Base-by-base conservation (phyloP, 2,797 vertebrate species). In the Sebastes vulpes region DNA sequence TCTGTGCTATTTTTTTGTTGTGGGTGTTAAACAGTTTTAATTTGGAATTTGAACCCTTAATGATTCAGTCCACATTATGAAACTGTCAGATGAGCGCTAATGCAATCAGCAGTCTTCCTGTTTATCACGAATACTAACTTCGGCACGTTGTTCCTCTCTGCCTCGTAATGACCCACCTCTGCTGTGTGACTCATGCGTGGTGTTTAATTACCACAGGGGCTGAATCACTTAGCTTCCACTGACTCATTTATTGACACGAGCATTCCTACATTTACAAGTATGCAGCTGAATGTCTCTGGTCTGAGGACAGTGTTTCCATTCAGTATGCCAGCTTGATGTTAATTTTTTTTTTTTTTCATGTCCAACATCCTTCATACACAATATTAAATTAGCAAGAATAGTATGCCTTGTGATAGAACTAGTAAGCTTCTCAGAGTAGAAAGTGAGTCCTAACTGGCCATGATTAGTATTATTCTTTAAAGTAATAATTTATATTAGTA, bases 221-320 rank as follows among this genome's bases (percentile, higher is more conserved):
- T 82, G 79, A 82, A 77, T 84, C 70, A 71, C 53, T 79, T 56
- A 26, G 57, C 81, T 69, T 70, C 38, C 57, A 77, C 59, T 53
- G 64, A 79, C 65, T 81, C 66, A 63, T 48, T 77, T 70, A 66
- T 64, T 75, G 66, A 78, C 60, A 58, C 18, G 25, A 18, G 57
- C 31, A 72, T 48, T 59, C 50, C 9, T 66, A 14, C 53, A 42
- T 42, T 12, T 42, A 75, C 42, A 74, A 75, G 61, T 50, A 16
- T 18, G 25, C 31, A 18, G 31, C 52, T 65, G 48, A 61, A 52
- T 5, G 5, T 38, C 53, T 60, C 42, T 31, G 46, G 21, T 38
- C 48, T 46, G 65, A 21, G 5, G 16, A 48, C 31, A 21, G 20
- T 20, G 18, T 23, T 65, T n/a, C 7, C 38, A 35, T 16, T 20